Evolutionary conservation across 2,797 vertebrate genomes (phyloP), one percentile per base, ranked within the genome.

Genomic region (Protosalanx chinensis): DNA sequence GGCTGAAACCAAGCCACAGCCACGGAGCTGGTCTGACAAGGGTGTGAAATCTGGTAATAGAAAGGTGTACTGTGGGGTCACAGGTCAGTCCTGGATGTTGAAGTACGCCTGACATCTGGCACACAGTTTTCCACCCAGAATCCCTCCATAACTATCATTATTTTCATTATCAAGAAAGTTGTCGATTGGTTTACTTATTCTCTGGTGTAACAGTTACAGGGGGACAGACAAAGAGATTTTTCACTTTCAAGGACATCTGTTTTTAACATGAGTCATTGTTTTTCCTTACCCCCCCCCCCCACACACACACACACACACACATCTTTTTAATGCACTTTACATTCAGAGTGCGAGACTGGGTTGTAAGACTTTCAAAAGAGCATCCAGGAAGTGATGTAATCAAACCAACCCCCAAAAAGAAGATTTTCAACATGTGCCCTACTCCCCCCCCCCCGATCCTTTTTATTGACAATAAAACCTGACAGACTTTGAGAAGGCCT

Each of bases 1-100:
- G 67, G 53, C 6, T 76, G 84, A 87, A 88, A 89, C 78, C 57
- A 3, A 88, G 35, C 76, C 77, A 0, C 46, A n/a, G 30, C 33
- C 15, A 2, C 1, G 33, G 65, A 73, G 69, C 85, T 73, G 29
- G 79, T 74, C 6, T 85, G 82, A 80, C 84, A 65, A 4, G 16
- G 78, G 84, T 85, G 86, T 89, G 86, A 89, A 86, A 90, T 87
- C 63, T 68, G 65, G 82, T 87, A 88, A 91, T 86, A 83, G 83
- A 90, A 81, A 53, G 72, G 80, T n/a, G 76, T 77, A 84, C 81
- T 79, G 60, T 67, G 0, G 77, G 67, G 85, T 90, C 83, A 89
- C 41, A 88, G 90, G 88, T 89, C 73, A 89, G 80, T 72, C 72
- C 81, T 66, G 73, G 86, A 7, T 79, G 84, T 83, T 85, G 76